These are phyloP conservation scores for Drosophila mimica DNA, from an alignment of 2,888 invertebrate genomes.

Conservation along the genomic window DNA sequence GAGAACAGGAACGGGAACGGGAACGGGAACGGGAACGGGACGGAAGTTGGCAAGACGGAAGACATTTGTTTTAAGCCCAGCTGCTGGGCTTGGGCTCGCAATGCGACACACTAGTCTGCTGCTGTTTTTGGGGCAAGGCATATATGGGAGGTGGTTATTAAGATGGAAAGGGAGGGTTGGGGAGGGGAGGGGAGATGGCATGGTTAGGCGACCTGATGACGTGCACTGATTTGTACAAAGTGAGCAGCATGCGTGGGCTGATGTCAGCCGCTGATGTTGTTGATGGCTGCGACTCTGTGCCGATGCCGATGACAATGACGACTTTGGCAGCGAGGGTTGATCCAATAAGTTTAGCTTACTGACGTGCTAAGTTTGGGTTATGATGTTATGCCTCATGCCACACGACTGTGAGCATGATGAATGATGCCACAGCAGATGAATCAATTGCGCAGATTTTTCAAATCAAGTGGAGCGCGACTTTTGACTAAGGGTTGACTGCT, in stretches of 20 bases:
- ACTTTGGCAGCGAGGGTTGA: slow-evolving; percentile 65
- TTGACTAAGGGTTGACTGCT: background rate
- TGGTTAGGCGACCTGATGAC: slow-evolving; percentile 56
- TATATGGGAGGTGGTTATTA: background rate
- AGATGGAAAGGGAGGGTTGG: background rate
- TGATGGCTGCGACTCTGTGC: slow-evolving; percentile 3
- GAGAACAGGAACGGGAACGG: background rate
- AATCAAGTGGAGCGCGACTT: background rate
- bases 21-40: slow-evolving; percentile 9
- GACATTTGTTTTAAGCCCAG: slow-evolving; percentile 71
- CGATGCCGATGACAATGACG: slow-evolving; percentile 43
- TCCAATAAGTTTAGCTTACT: slow-evolving; percentile 30
- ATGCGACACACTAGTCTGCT: slow-evolving; percentile 15
- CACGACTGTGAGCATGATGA: slow-evolving; percentile 29
- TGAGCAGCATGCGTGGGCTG: slow-evolving; percentile 53
- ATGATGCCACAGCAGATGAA: slow-evolving; percentile 38
- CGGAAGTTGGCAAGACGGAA: slow-evolving; percentile 67
- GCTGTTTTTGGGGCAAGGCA: slow-evolving; percentile 19
- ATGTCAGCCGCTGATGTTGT: slow-evolving; percentile 30
- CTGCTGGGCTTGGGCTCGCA: slow-evolving; percentile 34
- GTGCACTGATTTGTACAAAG: slow-evolving; percentile 64
- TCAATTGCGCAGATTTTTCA: slow-evolving; percentile 35
- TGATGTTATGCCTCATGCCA: slow-evolving; percentile 8
- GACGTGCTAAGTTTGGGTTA: slow-evolving; percentile 30
- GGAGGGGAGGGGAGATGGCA: background rate